Evolutionary conservation across 2,888 invertebrate species (phyloP).

Genomic region (Philereme transversata): DNA sequence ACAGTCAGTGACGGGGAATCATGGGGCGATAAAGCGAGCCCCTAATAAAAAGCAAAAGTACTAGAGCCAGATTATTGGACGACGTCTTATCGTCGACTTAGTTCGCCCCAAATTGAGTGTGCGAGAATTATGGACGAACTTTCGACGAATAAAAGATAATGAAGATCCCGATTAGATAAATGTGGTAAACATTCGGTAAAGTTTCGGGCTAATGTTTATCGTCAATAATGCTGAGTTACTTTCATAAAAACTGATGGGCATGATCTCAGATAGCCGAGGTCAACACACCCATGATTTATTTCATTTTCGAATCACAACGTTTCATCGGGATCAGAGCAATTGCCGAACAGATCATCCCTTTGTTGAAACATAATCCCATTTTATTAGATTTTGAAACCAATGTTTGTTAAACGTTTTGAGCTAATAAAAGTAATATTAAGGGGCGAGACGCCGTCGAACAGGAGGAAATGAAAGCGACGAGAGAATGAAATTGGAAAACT

Average conservation of each 20-base stretch:
- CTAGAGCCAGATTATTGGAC: slow-evolving; percentile 71
- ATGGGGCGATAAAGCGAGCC: slow-evolving; percentile 67
- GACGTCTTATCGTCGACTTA: slow-evolving; percentile 72
- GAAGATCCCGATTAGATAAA: slow-evolving; percentile 75
- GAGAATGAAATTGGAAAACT: slow-evolving; percentile 84
- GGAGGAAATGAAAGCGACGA: slow-evolving; percentile 81
- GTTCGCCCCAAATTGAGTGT: slow-evolving; percentile 75
- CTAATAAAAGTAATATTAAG: slow-evolving; percentile 82
- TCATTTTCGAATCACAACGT: slow-evolving; percentile 26
- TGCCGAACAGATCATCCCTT: slow-evolving; percentile 47
- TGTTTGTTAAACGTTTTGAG: slow-evolving; percentile 81
- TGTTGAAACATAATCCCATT: slow-evolving; percentile 65
- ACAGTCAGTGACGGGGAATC: slow-evolving; percentile 64
- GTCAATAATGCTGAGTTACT: slow-evolving; percentile 37
- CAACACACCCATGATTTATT: slow-evolving; percentile 30
- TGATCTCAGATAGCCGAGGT: slow-evolving; percentile 34
- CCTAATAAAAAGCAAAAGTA: slow-evolving; percentile 72
- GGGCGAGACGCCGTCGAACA: slow-evolving; percentile 63
- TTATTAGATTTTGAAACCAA: slow-evolving; percentile 76
- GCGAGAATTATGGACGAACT: slow-evolving; percentile 78
- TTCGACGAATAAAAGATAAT: slow-evolving; percentile 78
- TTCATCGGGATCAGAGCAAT: slow-evolving; percentile 26
- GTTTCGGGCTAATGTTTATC: slow-evolving; percentile 39
- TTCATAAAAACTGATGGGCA: slow-evolving; percentile 38
- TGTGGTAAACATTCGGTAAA: slow-evolving; percentile 61